Evolutionary conservation across 2,888 invertebrate species (phyloP).

Genomic region (Cephus spinipes): DNA sequence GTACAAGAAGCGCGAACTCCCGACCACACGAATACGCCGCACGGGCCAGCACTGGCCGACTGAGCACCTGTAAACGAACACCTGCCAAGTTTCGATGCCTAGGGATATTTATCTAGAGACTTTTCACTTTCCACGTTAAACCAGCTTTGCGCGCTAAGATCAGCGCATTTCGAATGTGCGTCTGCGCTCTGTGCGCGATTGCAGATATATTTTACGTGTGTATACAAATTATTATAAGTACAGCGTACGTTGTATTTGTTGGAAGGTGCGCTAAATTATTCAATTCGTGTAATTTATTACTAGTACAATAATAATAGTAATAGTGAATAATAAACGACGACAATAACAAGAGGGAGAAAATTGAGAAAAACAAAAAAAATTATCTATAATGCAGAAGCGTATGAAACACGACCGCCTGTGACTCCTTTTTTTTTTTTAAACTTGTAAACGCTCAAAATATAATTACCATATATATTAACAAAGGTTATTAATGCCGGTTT

Average conservation of each 20-base stretch:
- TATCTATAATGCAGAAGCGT: slow-evolving; percentile 28
- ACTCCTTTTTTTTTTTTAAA: neutral
- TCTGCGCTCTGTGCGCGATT: neutral
- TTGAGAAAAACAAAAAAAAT: slow-evolving; percentile 1
- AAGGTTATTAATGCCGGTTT: neutral
- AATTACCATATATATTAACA: neutral
- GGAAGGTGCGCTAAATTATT: neutral
- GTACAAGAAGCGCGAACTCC: neutral
- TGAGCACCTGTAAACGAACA: slow-evolving; percentile 23
- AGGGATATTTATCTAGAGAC: neutral
- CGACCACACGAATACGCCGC: neutral
- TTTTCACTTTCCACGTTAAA: neutral
- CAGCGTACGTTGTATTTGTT: neutral
- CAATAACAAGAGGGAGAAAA: neutral
- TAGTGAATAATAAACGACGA: neutral
- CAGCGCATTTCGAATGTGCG: neutral
- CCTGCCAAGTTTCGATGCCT: slow-evolving; percentile 11
- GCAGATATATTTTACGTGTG: neutral
- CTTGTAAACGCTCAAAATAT: neutral
- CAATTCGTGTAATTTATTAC: slow-evolving; percentile 28
- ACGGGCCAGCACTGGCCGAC: slow-evolving; percentile 20
- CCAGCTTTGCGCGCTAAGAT: neutral
- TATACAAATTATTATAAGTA: neutral
- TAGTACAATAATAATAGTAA: slow-evolving; percentile 34
- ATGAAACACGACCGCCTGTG: slow-evolving; percentile 22